Evolutionary conservation across 2,113 vertebrate genomes (phyloP), one percentile per base, ranked within the genome.

Genomic region (Melanotaenia duboulayi): DNA sequence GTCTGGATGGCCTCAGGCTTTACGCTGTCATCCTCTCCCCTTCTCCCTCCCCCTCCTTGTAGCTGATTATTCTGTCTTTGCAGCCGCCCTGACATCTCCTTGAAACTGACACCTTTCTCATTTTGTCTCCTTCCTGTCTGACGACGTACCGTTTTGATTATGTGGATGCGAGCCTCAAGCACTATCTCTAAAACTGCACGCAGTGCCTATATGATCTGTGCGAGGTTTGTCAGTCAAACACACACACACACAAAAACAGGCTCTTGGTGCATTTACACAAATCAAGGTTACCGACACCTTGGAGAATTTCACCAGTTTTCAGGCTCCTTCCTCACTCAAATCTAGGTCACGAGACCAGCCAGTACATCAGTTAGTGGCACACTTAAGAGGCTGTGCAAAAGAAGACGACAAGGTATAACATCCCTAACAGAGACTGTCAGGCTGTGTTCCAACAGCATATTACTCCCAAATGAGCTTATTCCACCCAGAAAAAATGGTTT

Each of bases 221-320:
- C 7, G 0, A 16, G 54, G 24, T 65, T 58, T 73, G 55, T 65
- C 65, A 56, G 46, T 20, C 2, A 32, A 56, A 48, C 56, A 61
- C 65, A 42, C 6, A 44, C 1, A 59, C 42, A 56, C 1, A 48
- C 1, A 48, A 48, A n/a, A 17, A 49, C 50, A 0, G 57, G 32
- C 56, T 78, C 50, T 58, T 20, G 4, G 52, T 20, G 11, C 65
- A 40, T 73, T 82, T 20, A 52, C 82, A 84, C 73, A 42, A 81
- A 90, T 91, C 75, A 91, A 90, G 88, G 88, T 91, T 86, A 76
- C 59, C 24, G 10, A 82, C 88, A 88, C 89, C 85, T 91, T 84
- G 80, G 91, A 90, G 89, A 82, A 78, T 91, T 80, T 65, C 52
- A 71, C 62, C 77, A 71, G 71, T 87, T 86, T 87, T 64, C 66